Conservation (phyloP, 2,113 vertebrate genomes). For the Muscicapa adusta region DNA sequence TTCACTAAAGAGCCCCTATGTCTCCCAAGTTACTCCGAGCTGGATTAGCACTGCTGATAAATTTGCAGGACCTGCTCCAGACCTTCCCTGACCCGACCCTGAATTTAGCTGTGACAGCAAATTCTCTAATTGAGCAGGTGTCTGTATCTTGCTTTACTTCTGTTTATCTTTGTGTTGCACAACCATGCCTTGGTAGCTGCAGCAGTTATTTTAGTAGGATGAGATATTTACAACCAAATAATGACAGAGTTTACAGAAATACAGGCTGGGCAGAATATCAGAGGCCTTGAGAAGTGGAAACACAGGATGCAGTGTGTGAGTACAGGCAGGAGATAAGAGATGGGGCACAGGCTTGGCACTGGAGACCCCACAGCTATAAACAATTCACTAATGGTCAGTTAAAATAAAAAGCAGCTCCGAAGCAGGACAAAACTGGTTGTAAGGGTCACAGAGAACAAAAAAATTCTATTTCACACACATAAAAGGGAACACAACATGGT, state of each 20-base stretch:
- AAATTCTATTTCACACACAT: neutral
- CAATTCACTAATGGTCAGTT: neutral
- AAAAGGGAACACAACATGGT: neutral
- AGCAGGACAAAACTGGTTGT: neutral
- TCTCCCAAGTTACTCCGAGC: neutral
- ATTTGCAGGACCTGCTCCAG: neutral
- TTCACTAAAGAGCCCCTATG: neutral
- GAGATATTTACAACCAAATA: neutral
- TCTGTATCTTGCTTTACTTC: neutral
- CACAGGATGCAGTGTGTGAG: neutral
- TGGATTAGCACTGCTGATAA: neutral
- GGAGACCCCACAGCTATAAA: neutral
- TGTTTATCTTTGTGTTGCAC: neutral
- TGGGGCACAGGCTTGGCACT: neutral
- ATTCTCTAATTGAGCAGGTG: neutral
- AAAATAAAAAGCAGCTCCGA: too few species aligned
- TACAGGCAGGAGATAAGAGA: neutral
- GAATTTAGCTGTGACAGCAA: neutral
- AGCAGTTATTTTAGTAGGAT: neutral
- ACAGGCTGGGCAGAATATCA: neutral
- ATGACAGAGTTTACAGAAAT: neutral
- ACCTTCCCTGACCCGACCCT: neutral
- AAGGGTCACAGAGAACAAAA: neutral
- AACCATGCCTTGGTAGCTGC: neutral
- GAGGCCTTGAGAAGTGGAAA: neutral